A percentile compares a stretch with the other conserved stretches of the same genome.
These are phyloP conservation scores for Oopsacas minuta DNA, from an alignment of 37 sponge, comb jelly and placozoan genomes.

Conservation along the genomic window DNA sequence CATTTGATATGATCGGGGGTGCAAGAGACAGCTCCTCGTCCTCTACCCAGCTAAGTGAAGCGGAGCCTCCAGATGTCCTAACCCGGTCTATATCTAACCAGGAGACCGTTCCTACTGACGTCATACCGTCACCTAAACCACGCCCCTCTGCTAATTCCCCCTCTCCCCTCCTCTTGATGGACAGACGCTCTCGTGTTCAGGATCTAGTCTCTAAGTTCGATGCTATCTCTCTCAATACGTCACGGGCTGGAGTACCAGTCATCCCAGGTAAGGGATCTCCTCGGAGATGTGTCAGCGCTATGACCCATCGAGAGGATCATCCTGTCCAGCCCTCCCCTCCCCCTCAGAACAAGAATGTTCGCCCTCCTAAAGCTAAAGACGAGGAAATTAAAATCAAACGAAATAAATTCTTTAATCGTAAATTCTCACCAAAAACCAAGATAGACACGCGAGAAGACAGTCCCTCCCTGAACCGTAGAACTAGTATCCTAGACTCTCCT, in stretches of 20 bases:
- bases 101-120: not conserved
- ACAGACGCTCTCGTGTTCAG: conserved; percentile 3
- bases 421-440: not conserved
- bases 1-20: not conserved
- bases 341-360: not conserved
- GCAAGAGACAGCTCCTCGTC: not conserved
- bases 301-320: not conserved
- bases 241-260: not conserved
- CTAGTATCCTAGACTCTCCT: not conserved
- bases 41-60: not conserved
- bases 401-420: not conserved
- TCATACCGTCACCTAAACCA: not conserved
- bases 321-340: not conserved
- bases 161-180: not conserved
- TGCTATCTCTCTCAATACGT: not conserved
- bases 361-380: not conserved
- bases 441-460: not conserved
- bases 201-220: conserved; percentile 7
- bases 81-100: not conserved
- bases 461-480: not conserved
- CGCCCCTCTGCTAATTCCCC: not conserved
- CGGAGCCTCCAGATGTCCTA: not conserved
- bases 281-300: not conserved
- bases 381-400: not conserved
- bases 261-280: not conserved